Evolutionary conservation across 2,797 vertebrate genomes (phyloP).

Genomic region (Melanotaenia maccullochi): DNA sequence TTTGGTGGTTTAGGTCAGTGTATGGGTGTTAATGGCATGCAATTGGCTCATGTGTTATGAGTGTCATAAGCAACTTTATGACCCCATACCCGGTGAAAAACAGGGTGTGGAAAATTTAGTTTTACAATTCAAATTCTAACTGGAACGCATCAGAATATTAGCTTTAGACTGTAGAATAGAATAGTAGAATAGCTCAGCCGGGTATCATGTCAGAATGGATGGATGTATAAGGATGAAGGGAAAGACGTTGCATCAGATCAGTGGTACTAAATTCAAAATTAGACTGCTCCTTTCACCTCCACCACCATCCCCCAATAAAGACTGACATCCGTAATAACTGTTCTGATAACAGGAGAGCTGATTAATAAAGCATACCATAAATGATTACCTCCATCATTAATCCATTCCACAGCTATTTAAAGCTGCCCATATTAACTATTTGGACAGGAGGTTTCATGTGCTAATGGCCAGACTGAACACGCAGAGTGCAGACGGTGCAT

Average conservation of each 20-base stretch:
- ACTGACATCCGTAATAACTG: slow-evolving; percentile 72
- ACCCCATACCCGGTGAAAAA: neutral
- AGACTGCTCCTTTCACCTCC: slow-evolving; percentile 28
- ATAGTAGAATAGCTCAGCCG: slow-evolving; percentile 1
- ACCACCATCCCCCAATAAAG: slow-evolving; percentile 35
- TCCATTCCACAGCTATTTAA: slow-evolving; percentile 78
- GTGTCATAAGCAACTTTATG: too few species aligned
- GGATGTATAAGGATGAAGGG: slow-evolving; percentile 15
- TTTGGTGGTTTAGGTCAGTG: too few species aligned
- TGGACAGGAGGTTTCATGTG: slow-evolving; percentile 72
- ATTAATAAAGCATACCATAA: slow-evolving; percentile 84
- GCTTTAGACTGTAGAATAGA: neutral
- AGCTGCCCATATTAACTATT: slow-evolving; percentile 70
- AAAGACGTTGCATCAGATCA: slow-evolving; percentile 45
- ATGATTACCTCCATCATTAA: slow-evolving; percentile 84
- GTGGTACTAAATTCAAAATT: slow-evolving; percentile 51
- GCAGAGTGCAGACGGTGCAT: slow-evolving; percentile 48
- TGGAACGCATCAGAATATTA: slow-evolving; percentile 18
- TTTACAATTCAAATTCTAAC: slow-evolving; percentile 3
- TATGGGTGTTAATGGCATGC: too few species aligned
- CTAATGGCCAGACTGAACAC: slow-evolving; percentile 69
- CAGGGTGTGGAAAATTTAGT: neutral
- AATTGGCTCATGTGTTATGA: neutral
- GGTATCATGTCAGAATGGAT: slow-evolving; percentile 36
- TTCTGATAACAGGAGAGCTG: slow-evolving; percentile 74